A percentile compares a stretch with the other conserved stretches of the same genome.
phyloP scores from a whole-genome alignment of 2,113 vertebrate genomes.

The Brevimyrus niger region DNA sequence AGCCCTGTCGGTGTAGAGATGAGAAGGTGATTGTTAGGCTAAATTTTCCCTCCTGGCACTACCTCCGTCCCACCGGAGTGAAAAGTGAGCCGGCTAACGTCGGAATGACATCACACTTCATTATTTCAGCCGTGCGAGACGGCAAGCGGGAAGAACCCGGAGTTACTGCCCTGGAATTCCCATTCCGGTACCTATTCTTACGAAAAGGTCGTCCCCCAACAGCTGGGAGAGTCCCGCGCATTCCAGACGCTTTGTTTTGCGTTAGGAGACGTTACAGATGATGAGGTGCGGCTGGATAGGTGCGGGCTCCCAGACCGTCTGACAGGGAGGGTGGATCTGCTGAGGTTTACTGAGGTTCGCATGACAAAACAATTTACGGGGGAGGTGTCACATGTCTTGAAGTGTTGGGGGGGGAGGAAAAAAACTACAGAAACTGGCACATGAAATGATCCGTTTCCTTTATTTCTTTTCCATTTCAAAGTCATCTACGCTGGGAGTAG shows the following conservation, averaged over 20 bases:
- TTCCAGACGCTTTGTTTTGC: not conserved
- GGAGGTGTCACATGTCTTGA: not conserved
- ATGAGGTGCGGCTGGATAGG: not conserved
- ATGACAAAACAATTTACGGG: not conserved
- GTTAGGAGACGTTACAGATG: not conserved
- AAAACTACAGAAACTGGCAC: not conserved
- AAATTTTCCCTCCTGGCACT: not conserved
- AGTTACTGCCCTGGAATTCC: not conserved
- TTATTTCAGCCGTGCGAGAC: not conserved
- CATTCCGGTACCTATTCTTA: not conserved
- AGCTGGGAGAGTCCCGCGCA: not conserved
- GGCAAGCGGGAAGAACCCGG: not conserved
- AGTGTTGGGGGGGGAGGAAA: not conserved
- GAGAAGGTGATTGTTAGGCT: not conserved
- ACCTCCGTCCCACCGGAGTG: not conserved
- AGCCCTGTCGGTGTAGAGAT: not conserved
- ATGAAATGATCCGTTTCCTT: not conserved
- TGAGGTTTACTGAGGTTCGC: not conserved
- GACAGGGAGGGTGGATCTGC: not conserved
- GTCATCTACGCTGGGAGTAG: not conserved
- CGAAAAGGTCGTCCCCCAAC: not conserved
- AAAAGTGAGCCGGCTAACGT: not conserved
- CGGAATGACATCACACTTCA: not conserved
- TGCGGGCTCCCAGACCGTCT: not conserved
- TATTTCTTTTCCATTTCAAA: not conserved